Evolutionary conservation across 2,888 invertebrate genomes (phyloP), one percentile per base, ranked within the genome.

Genomic region (Darwinula stevensoni): DNA sequence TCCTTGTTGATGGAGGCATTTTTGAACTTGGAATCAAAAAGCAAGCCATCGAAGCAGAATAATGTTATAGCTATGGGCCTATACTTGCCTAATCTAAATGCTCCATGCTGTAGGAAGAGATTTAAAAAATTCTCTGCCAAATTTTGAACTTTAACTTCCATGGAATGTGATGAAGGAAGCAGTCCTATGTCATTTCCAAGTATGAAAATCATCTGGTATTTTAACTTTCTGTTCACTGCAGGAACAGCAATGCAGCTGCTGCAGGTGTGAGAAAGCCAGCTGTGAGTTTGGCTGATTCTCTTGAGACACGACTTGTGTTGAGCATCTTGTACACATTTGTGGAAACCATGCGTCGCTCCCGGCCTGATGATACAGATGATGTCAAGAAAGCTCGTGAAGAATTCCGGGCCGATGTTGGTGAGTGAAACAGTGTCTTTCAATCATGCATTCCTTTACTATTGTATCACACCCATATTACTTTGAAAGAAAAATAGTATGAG

Each of bases 321-420:
- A 82, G 80, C 36, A 75, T 88, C 37, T 55, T 97, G 33, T 97
- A 91, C 50, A 75, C 80, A 33, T 78, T 97, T 43, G 75, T 88
- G 16, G 97, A 97, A 58, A 73, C 82, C 4, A 72, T 91, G 58
- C 62, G 86, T 40, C 40, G 45, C 31, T 37, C 40, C 13, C 41
- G 43, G 4, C 45, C 47, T 29, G 42, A 42, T 16, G 49, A 49
- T 34, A 42, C 42, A 3, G 44, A 45, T 13, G 46, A 47, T 33
- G 41, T 46, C 40, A 44, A 43, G 37, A 40, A 43, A 31, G 48
- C 61, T 27, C 51, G 61, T 5, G 59, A 62, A 33, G 50, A 57
- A 16, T 65, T 70, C 49, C 53, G 54, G 35, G 49, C 52, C 34
- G 67, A 68, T 42, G 52, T 68, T 33, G 56, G 58, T 56, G 45